Base-by-base conservation (phyloP, 2,797 vertebrate genomes). In the Alauda arvensis region DNA sequence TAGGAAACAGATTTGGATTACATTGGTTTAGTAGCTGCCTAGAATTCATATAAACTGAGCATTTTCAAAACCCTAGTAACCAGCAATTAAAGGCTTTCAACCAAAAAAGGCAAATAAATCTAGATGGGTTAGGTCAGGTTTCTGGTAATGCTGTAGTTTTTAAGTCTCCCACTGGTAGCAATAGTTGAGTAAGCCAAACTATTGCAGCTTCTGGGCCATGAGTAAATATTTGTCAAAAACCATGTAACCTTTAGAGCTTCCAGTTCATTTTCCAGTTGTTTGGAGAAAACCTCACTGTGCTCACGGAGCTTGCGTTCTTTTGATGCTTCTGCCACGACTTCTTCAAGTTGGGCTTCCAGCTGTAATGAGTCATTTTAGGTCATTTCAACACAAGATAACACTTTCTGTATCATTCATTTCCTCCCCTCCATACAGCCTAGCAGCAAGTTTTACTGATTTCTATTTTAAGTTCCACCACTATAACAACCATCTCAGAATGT, bases 301-400 rank as follows among this genome's bases (percentile, higher is more conserved):
- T 99, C 99, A 15, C 98, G 97, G 72, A 99, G 97, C 95, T 99
- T 99, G 87, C 97, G 98, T 91, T 99, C 99, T 94, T 98, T 99
- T 6, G 98, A 98, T 29, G 98, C 98, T 95, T 99, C 98, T 0
- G 98, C 98, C 45, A 96, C 86, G 0, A 97, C 96, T 23, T 99
- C 98, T 70, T 99, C 98, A 69, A 99, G 97, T 94, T 98, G 98
- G 24, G 97, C 97, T 96, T 99, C 99, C 97, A 99, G 95, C 99
- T 99, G 93, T 24, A 81, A 89, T 0, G 13, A 88, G 51, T 63
- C 88, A 57, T 79, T 77, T 49, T 37, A 68, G 55, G 76, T 85
- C 68, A 68, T 60, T 90, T 88, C 57, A 83, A 55, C 39, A 59
- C 23, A 59, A 46, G 37, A 52, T 3, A 82, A 37, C 5, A 29